phyloP scores from a whole-genome alignment of 2,113 vertebrate species.

The Plestiodon gilberti region DNA sequence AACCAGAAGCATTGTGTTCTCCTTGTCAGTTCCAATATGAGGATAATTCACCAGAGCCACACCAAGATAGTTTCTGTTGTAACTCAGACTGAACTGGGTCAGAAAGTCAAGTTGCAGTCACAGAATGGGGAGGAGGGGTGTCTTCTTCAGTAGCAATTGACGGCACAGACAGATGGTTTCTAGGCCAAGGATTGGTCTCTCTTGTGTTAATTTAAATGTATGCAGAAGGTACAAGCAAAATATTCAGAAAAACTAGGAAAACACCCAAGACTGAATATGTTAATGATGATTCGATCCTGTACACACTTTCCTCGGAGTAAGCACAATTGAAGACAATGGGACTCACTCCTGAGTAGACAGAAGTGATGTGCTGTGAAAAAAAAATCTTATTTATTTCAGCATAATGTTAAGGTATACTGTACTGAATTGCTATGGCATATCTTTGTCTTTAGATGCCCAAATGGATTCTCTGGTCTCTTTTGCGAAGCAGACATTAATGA shows the following conservation, averaged over 20 bases:
- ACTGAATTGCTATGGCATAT: slow-evolving; percentile 20
- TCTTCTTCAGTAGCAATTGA: neutral
- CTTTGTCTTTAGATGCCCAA: slow-evolving; percentile 66
- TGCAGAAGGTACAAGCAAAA: neutral
- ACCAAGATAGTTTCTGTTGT: neutral
- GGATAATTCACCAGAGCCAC: neutral
- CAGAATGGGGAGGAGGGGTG: too few relatives aligned
- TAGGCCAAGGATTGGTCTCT: neutral
- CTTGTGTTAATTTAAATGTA: neutral
- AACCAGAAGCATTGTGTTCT: neutral
- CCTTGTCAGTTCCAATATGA: neutral
- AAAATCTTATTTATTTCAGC: neutral
- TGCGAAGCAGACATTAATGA: slow-evolving; percentile 80
- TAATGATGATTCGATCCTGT: neutral
- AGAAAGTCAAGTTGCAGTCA: neutral
- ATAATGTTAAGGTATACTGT: neutral
- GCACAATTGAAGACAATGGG: too few relatives aligned
- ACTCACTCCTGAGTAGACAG: too few relatives aligned
- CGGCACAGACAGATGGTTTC: neutral
- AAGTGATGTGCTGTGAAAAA: too few relatives aligned
- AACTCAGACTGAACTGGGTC: neutral
- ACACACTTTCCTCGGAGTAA: too few relatives aligned
- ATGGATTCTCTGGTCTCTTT: slow-evolving; percentile 71
- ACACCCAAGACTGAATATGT: neutral
- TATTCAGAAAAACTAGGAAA: neutral